phyloP scores from a whole-genome alignment of 2,888 invertebrate species.

The Cordylochernes scorpioides region DNA sequence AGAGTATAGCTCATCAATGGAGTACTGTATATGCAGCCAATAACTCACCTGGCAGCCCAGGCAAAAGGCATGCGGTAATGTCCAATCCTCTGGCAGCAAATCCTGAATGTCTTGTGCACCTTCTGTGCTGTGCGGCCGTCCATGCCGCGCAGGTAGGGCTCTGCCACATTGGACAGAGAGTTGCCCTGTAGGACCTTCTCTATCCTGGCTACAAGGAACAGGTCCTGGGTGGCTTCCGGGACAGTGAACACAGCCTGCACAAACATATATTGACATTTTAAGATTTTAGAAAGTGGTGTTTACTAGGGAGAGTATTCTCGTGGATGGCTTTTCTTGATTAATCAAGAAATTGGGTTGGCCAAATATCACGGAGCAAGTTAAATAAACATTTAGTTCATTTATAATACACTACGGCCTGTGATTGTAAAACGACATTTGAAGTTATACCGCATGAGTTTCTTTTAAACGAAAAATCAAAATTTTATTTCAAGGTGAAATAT shows the following conservation, averaged over 20 bases:
- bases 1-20: too few relatives aligned
- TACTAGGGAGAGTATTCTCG: too few relatives aligned
- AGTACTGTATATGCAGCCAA: slow-evolving; percentile 2
- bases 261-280: slow-evolving; percentile 2
- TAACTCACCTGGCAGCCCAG: slow-evolving; percentile 44
- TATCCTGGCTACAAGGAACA: slow-evolving; percentile 68
- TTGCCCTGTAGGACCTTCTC: slow-evolving; percentile 68
- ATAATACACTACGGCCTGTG: too few relatives aligned
- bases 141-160: slow-evolving; percentile 49
- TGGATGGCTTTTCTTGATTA: too few relatives aligned
- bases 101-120: slow-evolving; percentile 48
- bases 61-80: slow-evolving; percentile 84
- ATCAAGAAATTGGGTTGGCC: too few relatives aligned
- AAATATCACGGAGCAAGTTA: too few relatives aligned
- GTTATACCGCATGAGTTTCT: too few relatives aligned
- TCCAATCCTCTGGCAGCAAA: slow-evolving; percentile 53
- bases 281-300: too few relatives aligned
- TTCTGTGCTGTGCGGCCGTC: slow-evolving; percentile 51
- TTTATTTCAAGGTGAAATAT: too few relatives aligned
- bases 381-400: too few relatives aligned
- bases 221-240: slow-evolving; percentile 60
- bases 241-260: slow-evolving; percentile 58
- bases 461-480: too few relatives aligned
- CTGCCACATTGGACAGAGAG: slow-evolving; percentile 51
- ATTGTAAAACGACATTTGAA: too few relatives aligned